A percentile compares a stretch with the other conserved stretches of the same genome.
Evolutionary conservation across 2,888 invertebrate species (phyloP).

Genomic region (Coleophora flavipennella): DNA sequence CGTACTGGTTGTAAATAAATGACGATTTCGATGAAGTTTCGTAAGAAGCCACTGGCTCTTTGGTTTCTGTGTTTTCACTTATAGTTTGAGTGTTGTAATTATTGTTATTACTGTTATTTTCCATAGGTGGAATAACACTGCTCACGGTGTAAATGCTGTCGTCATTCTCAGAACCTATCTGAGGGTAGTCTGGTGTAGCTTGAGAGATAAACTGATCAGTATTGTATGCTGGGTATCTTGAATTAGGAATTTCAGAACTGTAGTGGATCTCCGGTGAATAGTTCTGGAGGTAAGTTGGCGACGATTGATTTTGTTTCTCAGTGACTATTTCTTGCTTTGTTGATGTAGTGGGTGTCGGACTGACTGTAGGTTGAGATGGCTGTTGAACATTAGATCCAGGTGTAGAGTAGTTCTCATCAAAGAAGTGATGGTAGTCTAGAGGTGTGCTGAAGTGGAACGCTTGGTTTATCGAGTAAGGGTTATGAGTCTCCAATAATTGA

Average conservation of each 20-base stretch:
- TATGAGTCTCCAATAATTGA: conserved; percentile 58
- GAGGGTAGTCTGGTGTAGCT: conserved; percentile 13
- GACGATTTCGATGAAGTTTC: conserved; percentile 27
- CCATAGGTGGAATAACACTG: conserved; percentile 19
- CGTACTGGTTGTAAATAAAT: conserved; percentile 36
- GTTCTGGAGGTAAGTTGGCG: conserved; percentile 45
- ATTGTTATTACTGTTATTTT: conserved; percentile 26
- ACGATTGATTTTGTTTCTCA: conserved; percentile 36
- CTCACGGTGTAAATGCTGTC: conserved; percentile 5
- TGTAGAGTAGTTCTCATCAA: conserved; percentile 42
- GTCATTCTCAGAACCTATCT: not conserved
- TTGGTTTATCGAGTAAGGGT: conserved; percentile 65
- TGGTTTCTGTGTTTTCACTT: conserved; percentile 29
- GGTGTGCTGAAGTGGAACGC: conserved; percentile 65
- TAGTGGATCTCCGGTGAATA: conserved; percentile 59
- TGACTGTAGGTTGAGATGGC: conserved; percentile 23
- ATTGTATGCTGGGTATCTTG: conserved; percentile 38
- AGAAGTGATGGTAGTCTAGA: conserved; percentile 54
- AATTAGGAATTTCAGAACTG: conserved; percentile 39
- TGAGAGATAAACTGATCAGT: conserved; percentile 36
- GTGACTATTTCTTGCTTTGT: conserved; percentile 32
- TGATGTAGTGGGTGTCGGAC: conserved; percentile 21
- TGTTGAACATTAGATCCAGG: conserved; percentile 24
- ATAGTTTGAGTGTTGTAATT: conserved; percentile 22
- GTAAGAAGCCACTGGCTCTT: conserved; percentile 22